Evolutionary conservation across 1,140 invertebrate genomes (phyloP).

Genomic region (Dinothrombium tinctorium): DNA sequence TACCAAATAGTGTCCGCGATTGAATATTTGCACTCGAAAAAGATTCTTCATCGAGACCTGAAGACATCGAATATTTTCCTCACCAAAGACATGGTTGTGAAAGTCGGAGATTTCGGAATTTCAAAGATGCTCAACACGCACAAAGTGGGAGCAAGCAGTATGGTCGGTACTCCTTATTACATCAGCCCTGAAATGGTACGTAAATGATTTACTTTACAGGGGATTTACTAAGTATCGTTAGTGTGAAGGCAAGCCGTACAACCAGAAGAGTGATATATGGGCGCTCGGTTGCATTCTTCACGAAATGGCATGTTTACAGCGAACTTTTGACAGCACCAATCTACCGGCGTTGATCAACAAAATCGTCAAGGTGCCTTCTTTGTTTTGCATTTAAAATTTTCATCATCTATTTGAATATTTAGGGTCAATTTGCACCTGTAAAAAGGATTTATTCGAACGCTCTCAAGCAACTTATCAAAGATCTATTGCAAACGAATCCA

Average conservation of each 20-base stretch:
- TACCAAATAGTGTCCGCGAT: slow-evolving; percentile 43
- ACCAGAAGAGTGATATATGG: slow-evolving; percentile 57
- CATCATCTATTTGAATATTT: slow-evolving; percentile 8
- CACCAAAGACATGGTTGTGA: slow-evolving; percentile 36
- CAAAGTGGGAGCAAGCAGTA: slow-evolving; percentile 39
- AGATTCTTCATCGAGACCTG: slow-evolving; percentile 48
- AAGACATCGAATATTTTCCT: slow-evolving; percentile 55
- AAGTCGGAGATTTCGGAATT: slow-evolving; percentile 56
- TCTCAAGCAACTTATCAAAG: slow-evolving; percentile 33
- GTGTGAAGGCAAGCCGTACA: slow-evolving; percentile 50
- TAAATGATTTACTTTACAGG: slow-evolving; percentile 9
- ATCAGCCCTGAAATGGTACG: slow-evolving; percentile 54
- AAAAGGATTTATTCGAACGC: slow-evolving; percentile 37
- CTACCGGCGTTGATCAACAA: slow-evolving; percentile 30
- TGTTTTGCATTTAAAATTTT: neutral
- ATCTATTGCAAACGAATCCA: slow-evolving; percentile 38
- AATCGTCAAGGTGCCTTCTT: slow-evolving; percentile 36
- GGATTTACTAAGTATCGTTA: slow-evolving; percentile 19
- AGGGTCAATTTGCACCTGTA: slow-evolving; percentile 31
- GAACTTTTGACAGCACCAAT: slow-evolving; percentile 50
- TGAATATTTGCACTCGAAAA: slow-evolving; percentile 41
- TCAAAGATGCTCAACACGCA: slow-evolving; percentile 45
- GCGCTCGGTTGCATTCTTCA: slow-evolving; percentile 53
- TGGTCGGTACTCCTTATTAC: slow-evolving; percentile 55
- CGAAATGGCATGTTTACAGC: slow-evolving; percentile 49